A percentile compares a stretch with the other conserved stretches of the same genome.
These are phyloP conservation scores for Chloromyia formosa DNA, from an alignment of 2,888 invertebrate genomes.

Conservation along the genomic window DNA sequence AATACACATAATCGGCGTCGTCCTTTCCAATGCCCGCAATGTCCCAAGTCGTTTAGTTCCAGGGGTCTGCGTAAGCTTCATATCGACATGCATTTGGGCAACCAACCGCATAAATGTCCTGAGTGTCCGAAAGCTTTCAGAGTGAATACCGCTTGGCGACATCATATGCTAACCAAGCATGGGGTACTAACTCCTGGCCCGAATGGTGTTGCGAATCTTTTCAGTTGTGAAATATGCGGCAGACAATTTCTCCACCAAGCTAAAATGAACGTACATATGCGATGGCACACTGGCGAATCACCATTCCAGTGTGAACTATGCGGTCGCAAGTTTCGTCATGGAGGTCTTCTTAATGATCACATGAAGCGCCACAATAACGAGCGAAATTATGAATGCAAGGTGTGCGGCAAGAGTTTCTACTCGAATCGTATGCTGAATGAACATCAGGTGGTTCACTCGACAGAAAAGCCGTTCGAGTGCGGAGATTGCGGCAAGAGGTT, in stretches of 20 bases:
- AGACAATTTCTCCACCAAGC: conserved; percentile 49
- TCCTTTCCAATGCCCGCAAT: conserved; percentile 43
- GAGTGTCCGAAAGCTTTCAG: conserved; percentile 16
- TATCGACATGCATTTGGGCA: conserved; percentile 35
- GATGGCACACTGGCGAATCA: conserved; percentile 45
- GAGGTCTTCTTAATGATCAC: conserved; percentile 48
- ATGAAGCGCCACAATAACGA: conserved; percentile 50
- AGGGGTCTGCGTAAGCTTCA: conserved; percentile 22
- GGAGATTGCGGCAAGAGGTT: conserved; percentile 47
- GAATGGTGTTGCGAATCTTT: too few relatives aligned
- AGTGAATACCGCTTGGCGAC: neutral
- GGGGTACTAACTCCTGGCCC: too few relatives aligned
- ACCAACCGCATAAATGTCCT: conserved; percentile 12
- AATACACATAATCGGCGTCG: conserved; percentile 5
- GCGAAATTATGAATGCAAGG: conserved; percentile 50
- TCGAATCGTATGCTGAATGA: conserved; percentile 48
- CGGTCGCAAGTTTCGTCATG: conserved; percentile 49
- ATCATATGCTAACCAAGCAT: neutral
- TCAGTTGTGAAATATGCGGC: conserved; percentile 46
- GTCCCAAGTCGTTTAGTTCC: conserved; percentile 43
- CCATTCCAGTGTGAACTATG: conserved; percentile 49
- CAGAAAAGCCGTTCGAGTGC: conserved; percentile 49
- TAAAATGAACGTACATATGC: conserved; percentile 62
- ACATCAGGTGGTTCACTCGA: conserved; percentile 50
- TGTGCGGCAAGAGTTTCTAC: conserved; percentile 47